Conservation (phyloP, 92 coral and sea anemone species). For the Siderastrea radians region DNA sequence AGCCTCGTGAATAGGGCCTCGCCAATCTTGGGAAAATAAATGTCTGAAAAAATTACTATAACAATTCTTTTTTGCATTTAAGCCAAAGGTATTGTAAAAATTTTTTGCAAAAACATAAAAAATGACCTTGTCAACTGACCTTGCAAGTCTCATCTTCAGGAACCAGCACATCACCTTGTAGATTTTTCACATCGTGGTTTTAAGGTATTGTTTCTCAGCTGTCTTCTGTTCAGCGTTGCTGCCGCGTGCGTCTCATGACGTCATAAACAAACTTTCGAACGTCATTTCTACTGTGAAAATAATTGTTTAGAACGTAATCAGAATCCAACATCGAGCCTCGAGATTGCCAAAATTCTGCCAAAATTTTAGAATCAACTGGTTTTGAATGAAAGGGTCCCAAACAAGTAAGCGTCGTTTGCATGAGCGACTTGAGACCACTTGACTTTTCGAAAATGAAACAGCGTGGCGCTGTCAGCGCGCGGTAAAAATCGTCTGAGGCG, state of each 20-base stretch:
- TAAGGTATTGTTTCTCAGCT: neutral
- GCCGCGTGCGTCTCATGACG: constrained; percentile 17
- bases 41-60: no score
- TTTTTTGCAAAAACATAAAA: no score
- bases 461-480: no score
- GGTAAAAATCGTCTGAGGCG: no score
- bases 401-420: neutral
- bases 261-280: constrained; percentile 16
- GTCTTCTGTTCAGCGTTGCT: neutral
- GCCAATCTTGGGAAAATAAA: no score
- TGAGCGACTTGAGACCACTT: no score
- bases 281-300: neutral
- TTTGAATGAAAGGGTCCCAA: no score
- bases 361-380: neutral
- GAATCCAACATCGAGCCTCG: neutral
- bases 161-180: constrained; percentile 30
- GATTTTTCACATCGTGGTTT: constrained; percentile 19
- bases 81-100: no score
- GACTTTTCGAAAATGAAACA: no score
- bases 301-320: neutral
- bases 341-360: neutral
- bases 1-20: no score
- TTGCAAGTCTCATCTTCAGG: constrained; percentile 14
- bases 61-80: no score
- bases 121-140: neutral